A percentile compares a stretch with the other conserved stretches of the same genome.
Evolutionary conservation across 2,113 vertebrate species (phyloP).

Genomic region (Leucopsar rothschildi): DNA sequence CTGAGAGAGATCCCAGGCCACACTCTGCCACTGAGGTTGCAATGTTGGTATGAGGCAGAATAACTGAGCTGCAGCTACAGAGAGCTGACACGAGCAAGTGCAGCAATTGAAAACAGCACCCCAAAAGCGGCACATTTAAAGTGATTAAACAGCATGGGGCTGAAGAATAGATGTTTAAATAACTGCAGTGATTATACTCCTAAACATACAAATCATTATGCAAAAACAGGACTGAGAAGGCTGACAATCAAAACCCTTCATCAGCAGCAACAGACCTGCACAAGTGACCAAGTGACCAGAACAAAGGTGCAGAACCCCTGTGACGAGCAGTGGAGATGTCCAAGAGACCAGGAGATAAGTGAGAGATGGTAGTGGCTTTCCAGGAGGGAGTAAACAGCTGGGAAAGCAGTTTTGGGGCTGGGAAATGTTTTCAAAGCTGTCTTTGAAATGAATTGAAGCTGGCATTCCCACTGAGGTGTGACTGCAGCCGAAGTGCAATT

Average conservation of each 20-base stretch:
- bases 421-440: background rate
- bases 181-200: fast-evolving
- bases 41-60: fast-evolving
- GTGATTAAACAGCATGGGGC: background rate
- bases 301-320: background rate
- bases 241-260: background rate
- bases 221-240: background rate
- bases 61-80: background rate
- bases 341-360: background rate
- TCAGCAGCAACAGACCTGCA: background rate
- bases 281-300: background rate
- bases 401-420: background rate
- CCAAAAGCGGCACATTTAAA: background rate
- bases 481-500: background rate
- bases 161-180: background rate
- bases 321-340: background rate
- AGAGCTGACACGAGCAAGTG: background rate
- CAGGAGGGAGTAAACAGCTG: background rate
- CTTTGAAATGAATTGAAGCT: background rate
- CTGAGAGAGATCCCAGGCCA: background rate
- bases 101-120: background rate
- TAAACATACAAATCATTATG: background rate
- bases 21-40: background rate
- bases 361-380: background rate
- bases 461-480: background rate